A percentile compares a stretch with the other conserved stretches of the same genome.
phyloP scores from a whole-genome alignment of 2,888 invertebrate genomes.

The Pristionchus fissidentatus region DNA sequence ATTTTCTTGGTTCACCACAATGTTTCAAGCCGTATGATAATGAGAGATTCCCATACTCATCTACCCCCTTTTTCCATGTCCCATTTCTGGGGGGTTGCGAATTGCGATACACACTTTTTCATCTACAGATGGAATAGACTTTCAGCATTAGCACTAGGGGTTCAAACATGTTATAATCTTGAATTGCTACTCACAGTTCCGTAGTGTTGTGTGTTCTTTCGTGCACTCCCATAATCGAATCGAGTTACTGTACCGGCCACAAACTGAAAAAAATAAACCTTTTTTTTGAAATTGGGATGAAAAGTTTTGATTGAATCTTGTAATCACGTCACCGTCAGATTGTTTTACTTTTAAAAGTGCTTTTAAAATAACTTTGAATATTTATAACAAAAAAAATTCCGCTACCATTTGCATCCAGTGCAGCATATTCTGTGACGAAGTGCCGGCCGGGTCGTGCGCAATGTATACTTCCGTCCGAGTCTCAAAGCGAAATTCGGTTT shows the following conservation, averaged over 20 bases:
- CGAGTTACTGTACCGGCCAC: not conserved
- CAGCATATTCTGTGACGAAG: conserved; percentile 41
- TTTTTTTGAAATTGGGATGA: too few relatives aligned
- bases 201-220: not conserved
- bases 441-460: conserved; percentile 31
- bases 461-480: conserved; percentile 50
- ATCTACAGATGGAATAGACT: too few relatives aligned
- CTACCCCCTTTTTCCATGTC: too few relatives aligned
- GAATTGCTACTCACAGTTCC: not conserved
- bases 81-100: too few relatives aligned
- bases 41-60: too few relatives aligned
- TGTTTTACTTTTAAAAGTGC: not conserved
- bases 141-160: too few relatives aligned
- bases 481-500: not conserved
- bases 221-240: not conserved
- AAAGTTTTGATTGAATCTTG: too few relatives aligned
- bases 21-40: too few relatives aligned
- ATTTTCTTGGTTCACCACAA: too few relatives aligned
- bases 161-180: not conserved
- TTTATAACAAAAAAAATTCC: too few relatives aligned
- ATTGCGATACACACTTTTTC: too few relatives aligned
- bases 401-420: conserved; percentile 48
- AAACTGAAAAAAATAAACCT: not conserved
- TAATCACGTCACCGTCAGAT: too few relatives aligned
- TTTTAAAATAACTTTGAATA: not conserved